Percentiles rank a stretch among this genome's conserved stretches.
These are phyloP conservation scores for Drosophila suboccidentalis DNA, from an alignment of 2,888 invertebrate genomes.

Conservation along the genomic window DNA sequence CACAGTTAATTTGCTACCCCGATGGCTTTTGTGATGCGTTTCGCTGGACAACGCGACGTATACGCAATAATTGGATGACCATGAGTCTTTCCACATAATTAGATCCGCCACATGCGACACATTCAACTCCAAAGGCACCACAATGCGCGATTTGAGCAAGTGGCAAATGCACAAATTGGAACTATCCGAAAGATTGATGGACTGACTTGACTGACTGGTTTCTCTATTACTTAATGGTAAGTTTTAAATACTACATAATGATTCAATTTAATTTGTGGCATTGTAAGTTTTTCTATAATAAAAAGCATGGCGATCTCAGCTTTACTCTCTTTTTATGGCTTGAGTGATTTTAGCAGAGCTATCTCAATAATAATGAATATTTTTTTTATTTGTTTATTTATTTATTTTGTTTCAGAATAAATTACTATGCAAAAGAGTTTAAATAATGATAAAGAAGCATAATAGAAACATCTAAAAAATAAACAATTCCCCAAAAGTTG, in stretches of 20 bases:
- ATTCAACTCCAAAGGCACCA: constrained; percentile 14
- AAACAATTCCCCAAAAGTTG: not conserved
- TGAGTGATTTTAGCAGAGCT: no score
- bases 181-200: not conserved
- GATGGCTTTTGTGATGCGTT: constrained; percentile 43
- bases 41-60: constrained; percentile 39
- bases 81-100: constrained; percentile 52
- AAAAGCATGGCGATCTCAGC: no score
- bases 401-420: no score
- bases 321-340: no score
- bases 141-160: not conserved
- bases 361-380: no score
- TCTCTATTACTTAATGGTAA: not conserved
- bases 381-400: no score
- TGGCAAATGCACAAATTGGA: not conserved
- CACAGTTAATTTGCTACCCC: constrained; percentile 67
- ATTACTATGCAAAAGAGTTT: no score
- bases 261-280: no score
- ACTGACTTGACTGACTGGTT: not conserved
- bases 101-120: constrained; percentile 46
- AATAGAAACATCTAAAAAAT: no score
- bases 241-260: not conserved
- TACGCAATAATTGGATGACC: constrained; percentile 65
- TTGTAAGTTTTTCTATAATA: no score
- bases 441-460: no score